Evolutionary conservation across 2,888 invertebrate genomes (phyloP), one percentile per base, ranked within the genome.

Genomic region (Dolichomitus sp.): DNA sequence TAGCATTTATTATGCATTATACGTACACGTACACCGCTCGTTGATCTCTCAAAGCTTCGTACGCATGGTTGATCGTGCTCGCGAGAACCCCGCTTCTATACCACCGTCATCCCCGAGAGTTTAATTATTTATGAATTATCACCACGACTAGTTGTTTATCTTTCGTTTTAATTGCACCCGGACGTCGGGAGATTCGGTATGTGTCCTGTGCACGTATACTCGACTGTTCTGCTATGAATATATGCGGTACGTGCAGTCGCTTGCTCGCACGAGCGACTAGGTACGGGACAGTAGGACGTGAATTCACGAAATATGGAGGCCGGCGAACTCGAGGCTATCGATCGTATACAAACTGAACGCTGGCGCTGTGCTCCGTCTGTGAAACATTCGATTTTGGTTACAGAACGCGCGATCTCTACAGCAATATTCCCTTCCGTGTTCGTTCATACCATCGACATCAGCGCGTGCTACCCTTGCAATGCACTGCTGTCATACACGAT

Each of bases 61-160:
- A 59, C 48, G 42, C 69, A 78, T 50, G 78, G 79, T 82, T 75
- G 66, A 72, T 42, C 75, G 57, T 54, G 69, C 54, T 45, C 63
- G 74, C 27, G 69, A 69, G 70, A 65, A 12, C 45, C 33, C 45
- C 37, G 14, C 19, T 14, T 68, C 27, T 57, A 27, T 17, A 23
- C 63, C 27, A 23, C 45, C 61, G 27, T 57, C 75, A 50, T 45
- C 65, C 78, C 68, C 73, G 73, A 77, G 80, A 80, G 80, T 83
- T 83, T 83, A 83, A 83, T 83, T 83, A 83, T 83, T 77, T 80
- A 83, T 83, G 83, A 83, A 83, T 83, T 80, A 83, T 83, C 80
- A 77, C 80, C 73, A 37, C 69, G 76, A 77, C 83, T 83, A 83
- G 83, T 83, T 83, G 80, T 83, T 83, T 83, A 83, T 83, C 72